Evolutionary conservation across 2,888 invertebrate species (phyloP), one percentile per base, ranked within the genome.

Genomic region (Pyrrhia umbra): DNA sequence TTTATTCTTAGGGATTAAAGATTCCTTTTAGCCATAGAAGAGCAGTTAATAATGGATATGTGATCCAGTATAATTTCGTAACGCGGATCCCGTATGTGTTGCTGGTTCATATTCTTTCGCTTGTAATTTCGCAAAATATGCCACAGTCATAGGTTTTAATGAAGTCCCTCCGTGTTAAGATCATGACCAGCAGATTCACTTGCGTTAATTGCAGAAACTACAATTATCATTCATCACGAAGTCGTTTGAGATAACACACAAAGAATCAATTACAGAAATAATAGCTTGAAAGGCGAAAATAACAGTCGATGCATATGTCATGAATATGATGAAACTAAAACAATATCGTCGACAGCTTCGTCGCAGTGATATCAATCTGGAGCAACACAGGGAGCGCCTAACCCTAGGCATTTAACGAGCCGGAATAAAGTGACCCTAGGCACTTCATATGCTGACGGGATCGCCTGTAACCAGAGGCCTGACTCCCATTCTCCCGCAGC

Each of bases 61-160:
- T 9, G 10, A 20, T 40, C 20, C 6, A 25, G 30, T 37, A 15
- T 25, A 37, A 30, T n/a, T 20, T 23, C 21, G 9, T 16, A 23
- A 30, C 1, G 18, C 13, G 6, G 4, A 42, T 55, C 15, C 9
- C 16, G 4, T n/a, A n/a, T n/a, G n/a, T n/a, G n/a, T n/a, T n/a
- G n/a, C n/a, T n/a, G n/a, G n/a, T n/a, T n/a, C n/a, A n/a, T n/a
- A n/a, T n/a, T n/a, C n/a, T n/a, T n/a, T 60, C 21, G 39, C 16
- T 27, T 18, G n/a, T 43, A 43, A 37, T 42, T 66, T 58, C 27
- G 23, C 27, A 50, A 68, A 16, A n/a, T 25, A 8, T 9, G 30
- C 3, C 37, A 15, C 40, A 49, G 51, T 65, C 68, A 58, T 50
- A 73, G 16, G 9, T 39, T 73, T 42, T 59, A 68, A 70, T 34